Percentiles rank a stretch among this genome's conserved stretches.
Evolutionary conservation across 2,113 vertebrate species (phyloP).

Genomic region (Butastur rufipennis): DNA sequence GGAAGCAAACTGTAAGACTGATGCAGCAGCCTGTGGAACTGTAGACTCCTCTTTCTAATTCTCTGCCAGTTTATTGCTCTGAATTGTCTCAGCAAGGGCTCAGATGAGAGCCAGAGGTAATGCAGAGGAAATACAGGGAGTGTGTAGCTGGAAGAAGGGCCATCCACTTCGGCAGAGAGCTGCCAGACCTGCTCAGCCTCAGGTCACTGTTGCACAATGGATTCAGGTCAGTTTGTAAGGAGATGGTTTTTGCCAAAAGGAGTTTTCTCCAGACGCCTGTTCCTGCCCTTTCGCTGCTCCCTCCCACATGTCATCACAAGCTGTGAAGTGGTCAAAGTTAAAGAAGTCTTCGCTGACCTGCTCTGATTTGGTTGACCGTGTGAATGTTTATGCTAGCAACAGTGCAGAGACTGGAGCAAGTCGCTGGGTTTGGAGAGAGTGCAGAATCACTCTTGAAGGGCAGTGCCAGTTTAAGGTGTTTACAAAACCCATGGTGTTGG

Average conservation of each 20-base stretch:
- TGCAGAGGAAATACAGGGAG: background rate
- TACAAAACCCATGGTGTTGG: background rate
- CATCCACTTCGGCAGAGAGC: fast-evolving
- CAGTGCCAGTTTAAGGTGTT: background rate
- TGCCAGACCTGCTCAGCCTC: background rate
- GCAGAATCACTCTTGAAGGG: background rate
- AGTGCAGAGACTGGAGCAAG: background rate
- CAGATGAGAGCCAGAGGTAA: background rate
- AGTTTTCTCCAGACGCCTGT: background rate
- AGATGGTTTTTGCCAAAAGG: background rate
- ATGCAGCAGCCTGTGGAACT: background rate
- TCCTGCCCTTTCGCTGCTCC: background rate
- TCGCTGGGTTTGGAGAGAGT: background rate
- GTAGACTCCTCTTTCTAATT: background rate
- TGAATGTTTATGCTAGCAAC: background rate
- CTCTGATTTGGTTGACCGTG: background rate
- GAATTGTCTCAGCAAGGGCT: background rate
- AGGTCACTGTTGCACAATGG: fast-evolving
- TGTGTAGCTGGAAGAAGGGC: background rate
- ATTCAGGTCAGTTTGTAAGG: background rate
- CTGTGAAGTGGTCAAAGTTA: background rate
- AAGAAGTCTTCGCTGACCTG: background rate
- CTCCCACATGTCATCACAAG: background rate
- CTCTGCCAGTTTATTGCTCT: background rate
- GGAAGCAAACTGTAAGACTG: background rate